phyloP scores from a whole-genome alignment of 2,888 invertebrate genomes.

The Drosophila monieri region DNA sequence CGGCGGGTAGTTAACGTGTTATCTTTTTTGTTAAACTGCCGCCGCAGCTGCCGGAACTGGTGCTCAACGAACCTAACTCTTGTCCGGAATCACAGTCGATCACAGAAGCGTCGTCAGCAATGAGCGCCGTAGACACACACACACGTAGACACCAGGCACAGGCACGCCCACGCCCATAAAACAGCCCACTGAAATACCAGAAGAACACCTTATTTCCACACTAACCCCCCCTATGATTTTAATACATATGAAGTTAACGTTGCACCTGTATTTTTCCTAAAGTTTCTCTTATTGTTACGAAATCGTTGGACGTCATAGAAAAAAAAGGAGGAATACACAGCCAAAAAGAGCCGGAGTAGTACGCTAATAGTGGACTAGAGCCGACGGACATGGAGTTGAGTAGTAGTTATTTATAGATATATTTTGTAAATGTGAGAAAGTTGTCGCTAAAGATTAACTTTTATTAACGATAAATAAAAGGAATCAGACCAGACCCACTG shows the following conservation, averaged over 20 bases:
- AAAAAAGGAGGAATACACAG: background rate
- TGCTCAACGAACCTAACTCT: conserved; percentile 38
- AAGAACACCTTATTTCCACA: background rate
- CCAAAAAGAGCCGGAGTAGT: background rate
- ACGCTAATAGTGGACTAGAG: background rate
- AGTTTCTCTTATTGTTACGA: conserved; percentile 18
- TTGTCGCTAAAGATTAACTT: conserved; percentile 49
- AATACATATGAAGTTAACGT: conserved; percentile 5
- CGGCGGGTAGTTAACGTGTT: conserved; percentile 59
- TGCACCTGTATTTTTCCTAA: conserved; percentile 7
- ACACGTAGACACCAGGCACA: background rate
- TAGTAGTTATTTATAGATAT: conserved; percentile 44
- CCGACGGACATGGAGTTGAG: conserved; percentile 18
- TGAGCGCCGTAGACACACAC: background rate
- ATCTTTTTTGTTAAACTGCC: conserved; percentile 58
- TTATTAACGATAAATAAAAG: conserved; percentile 15
- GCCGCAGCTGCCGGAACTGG: conserved; percentile 31
- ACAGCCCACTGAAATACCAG: background rate
- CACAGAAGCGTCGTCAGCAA: conserved; percentile 12
- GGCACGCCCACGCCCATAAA: background rate
- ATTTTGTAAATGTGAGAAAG: conserved; percentile 63
- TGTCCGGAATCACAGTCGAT: conserved; percentile 32
- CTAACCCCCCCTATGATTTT: background rate
- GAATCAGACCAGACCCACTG: background rate
- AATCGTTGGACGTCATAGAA: conserved; percentile 14